These are phyloP conservation scores for Hypanus sabinus DNA, from an alignment of 2,113 vertebrate genomes.

Conservation along the genomic window DNA sequence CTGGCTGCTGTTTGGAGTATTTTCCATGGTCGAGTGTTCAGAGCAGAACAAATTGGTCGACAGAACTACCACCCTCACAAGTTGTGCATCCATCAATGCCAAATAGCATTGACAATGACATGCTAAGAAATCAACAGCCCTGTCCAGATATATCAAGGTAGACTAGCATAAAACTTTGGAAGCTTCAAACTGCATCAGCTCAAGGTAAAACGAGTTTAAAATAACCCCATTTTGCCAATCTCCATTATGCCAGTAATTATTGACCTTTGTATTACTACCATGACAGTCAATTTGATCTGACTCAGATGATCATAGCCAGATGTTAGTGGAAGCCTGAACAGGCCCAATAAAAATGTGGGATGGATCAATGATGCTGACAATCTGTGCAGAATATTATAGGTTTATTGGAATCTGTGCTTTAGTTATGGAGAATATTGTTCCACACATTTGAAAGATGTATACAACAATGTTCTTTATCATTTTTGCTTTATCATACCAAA, in stretches of 20 bases:
- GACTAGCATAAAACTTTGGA: not conserved
- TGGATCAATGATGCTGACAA: not conserved
- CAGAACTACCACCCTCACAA: not conserved
- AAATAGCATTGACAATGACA: not conserved
- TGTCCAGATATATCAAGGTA: not conserved
- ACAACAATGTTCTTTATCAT: not conserved
- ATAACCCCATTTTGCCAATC: not conserved
- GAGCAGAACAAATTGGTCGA: slow-evolving; percentile 9
- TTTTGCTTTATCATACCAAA: not conserved
- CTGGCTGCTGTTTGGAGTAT: not conserved
- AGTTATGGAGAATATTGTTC: not conserved
- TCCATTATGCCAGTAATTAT: slow-evolving; percentile 3
- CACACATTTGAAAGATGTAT: not conserved
- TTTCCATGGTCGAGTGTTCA: not conserved
- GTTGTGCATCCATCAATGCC: not conserved
- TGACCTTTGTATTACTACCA: not conserved
- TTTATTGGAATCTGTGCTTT: not conserved
- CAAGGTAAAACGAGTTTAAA: slow-evolving; percentile 1
- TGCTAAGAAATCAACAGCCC: not conserved
- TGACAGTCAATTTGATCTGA: not conserved
- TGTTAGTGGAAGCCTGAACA: not conserved
- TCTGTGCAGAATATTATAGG: not conserved
- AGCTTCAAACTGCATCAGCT: not conserved
- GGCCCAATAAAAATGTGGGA: not conserved
- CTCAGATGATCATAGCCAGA: not conserved